These are phyloP conservation scores for Pollenia labialis DNA, from an alignment of 2,888 invertebrate genomes.

Conservation along the genomic window DNA sequence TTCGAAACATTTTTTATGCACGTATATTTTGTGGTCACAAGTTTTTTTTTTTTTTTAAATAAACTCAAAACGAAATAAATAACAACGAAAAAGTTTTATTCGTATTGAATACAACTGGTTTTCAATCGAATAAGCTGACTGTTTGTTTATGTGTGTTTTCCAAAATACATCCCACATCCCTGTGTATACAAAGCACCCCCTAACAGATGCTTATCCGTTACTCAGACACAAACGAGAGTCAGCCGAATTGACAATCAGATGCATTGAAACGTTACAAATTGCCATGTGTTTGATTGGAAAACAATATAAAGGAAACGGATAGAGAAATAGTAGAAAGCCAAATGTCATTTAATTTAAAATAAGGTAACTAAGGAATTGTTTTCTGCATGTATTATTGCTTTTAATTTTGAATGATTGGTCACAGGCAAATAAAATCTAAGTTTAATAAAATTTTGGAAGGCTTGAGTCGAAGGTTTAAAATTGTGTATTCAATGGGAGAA, in stretches of 20 bases:
- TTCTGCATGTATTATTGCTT: background rate
- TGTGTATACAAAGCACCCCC: background rate
- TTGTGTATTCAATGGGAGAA: too few species aligned
- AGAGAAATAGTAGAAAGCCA: conserved; percentile 39
- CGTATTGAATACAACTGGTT: conserved; percentile 11
- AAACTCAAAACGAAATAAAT: background rate
- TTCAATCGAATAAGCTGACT: background rate
- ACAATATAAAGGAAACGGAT: conserved; percentile 54
- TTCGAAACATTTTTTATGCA: background rate
- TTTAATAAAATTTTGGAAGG: background rate
- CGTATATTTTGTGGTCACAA: background rate
- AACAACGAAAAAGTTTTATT: background rate
- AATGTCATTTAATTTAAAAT: conserved; percentile 17
- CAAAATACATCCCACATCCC: background rate
- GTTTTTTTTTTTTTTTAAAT: background rate
- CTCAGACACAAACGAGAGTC: background rate
- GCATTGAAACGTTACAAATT: conserved; percentile 42
- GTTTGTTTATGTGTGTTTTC: background rate
- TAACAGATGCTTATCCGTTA: background rate
- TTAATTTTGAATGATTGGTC: background rate
- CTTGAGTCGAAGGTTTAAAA: background rate
- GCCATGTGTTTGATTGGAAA: conserved; percentile 17
- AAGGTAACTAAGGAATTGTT: background rate
- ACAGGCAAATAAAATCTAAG: background rate
- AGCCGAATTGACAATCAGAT: conserved; percentile 28